A percentile compares a stretch with the other conserved stretches of the same genome.
Evolutionary conservation across 2,888 invertebrate species (phyloP).

Genomic region (Papilio protenor): DNA sequence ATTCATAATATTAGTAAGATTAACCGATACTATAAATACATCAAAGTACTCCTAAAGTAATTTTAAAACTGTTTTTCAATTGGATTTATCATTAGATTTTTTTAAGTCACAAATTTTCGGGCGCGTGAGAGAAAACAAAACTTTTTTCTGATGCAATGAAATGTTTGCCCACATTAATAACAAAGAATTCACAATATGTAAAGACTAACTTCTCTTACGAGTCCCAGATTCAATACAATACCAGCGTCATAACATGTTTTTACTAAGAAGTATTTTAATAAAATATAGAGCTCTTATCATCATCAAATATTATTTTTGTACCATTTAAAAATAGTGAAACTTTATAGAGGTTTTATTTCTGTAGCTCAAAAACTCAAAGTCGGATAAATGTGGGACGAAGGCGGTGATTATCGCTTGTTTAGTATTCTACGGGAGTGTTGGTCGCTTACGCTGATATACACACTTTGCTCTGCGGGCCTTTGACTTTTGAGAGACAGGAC

Average conservation of each 20-base stretch:
- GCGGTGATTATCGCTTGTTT: neutral
- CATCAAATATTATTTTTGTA: neutral
- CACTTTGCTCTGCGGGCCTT: slow-evolving; percentile 4
- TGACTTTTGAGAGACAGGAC: neutral
- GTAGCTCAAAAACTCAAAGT: slow-evolving; percentile 1
- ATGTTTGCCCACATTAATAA: too few species aligned
- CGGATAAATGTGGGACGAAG: neutral
- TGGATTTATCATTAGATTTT: too few species aligned
- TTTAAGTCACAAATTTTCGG: too few species aligned
- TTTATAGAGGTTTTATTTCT: neutral
- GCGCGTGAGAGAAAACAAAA: too few species aligned
- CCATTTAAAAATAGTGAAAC: neutral
- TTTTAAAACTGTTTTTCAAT: too few species aligned
- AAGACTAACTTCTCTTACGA: too few species aligned
- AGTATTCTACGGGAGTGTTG: slow-evolving; percentile 8
- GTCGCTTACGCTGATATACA: slow-evolving; percentile 9
- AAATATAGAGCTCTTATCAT: neutral
- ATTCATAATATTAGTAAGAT: too few species aligned
- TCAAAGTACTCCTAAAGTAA: too few species aligned
- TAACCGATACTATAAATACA: too few species aligned
- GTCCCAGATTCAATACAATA: neutral
- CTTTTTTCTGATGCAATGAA: too few species aligned
- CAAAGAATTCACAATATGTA: too few species aligned
- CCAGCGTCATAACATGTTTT: neutral
- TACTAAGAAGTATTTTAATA: neutral